Evolutionary conservation across 2,888 invertebrate genomes (phyloP), one percentile per base, ranked within the genome.

Genomic region (Melinaea menophilus): DNA sequence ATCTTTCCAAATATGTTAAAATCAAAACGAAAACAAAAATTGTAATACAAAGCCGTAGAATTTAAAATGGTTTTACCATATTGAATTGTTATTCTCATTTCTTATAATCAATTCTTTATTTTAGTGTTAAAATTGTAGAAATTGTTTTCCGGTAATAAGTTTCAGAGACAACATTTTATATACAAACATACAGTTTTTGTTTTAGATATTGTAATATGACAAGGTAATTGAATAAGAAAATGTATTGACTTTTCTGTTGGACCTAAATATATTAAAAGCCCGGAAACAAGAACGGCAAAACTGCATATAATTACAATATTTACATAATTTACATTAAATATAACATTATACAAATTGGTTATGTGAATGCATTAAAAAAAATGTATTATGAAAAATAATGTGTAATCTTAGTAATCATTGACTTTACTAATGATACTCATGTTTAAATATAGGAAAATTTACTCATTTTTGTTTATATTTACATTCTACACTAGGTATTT

Each of bases 281-380:
- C n/a, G 54, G 51, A 61, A 11, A 51, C 51, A 57, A 60, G 45
- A 57, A 74, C 74, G 74, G 78, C 77, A 79, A 77, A 75, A 75
- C 75, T 71, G 75, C 78, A 80, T 81, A 84, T 75, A 79, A 76
- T 79, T 81, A 84, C 71, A 72, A 72, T 86, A 86, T 86, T 84
- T 86, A 86, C 86, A 86, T 78, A 83, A 85, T 86, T 79, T 86
- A 86, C 86, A 86, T 65, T 41, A 9, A 51, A 31, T 7, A 31
- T 51, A 51, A 51, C 51, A 51, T 51, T 11, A 31, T 51, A 51
- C 51, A 31, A 31, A 31, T 51, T 5, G 11, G 11, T 9, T 31
- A 13, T 7, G 31, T 31, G 31, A 22, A 31, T 31, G 2, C 31
- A 31, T n/a, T 31, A 51, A 51, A 31, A 51, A 51, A 7, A 31